Conservation (phyloP, 2,888 invertebrate species). For the Apamea crenata region DNA sequence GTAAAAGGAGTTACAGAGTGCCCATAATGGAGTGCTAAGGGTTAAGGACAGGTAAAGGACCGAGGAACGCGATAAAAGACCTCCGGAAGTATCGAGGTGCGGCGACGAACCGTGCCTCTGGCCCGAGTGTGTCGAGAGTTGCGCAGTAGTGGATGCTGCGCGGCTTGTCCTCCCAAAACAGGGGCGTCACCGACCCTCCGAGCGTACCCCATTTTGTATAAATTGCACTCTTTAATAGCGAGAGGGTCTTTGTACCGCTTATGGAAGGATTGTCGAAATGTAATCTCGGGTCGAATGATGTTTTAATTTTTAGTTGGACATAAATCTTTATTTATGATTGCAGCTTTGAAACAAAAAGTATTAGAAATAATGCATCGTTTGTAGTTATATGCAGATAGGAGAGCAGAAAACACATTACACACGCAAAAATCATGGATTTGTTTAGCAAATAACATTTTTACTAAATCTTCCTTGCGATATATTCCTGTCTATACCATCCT, state of each 20-base stretch:
- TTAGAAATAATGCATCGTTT: neutral
- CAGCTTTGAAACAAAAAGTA: neutral
- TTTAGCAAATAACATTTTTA: neutral
- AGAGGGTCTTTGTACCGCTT: constrained; percentile 80
- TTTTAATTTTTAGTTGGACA: constrained; percentile 54
- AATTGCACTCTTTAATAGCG: constrained; percentile 80
- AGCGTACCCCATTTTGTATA: constrained; percentile 79
- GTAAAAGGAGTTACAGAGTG: constrained; percentile 69
- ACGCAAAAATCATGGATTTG: neutral
- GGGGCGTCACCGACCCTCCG: constrained; percentile 86
- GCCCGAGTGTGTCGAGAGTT: constrained; percentile 83
- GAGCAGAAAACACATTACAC: neutral
- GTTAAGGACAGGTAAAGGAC: constrained; percentile 79
- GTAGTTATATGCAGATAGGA: too few relatives aligned
- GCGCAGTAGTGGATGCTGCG: constrained; percentile 89
- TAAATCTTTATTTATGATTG: neutral
- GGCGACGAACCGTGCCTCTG: constrained; percentile 80
- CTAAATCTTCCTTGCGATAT: neutral
- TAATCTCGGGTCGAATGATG: constrained; percentile 57
- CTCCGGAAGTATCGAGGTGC: constrained; percentile 85
- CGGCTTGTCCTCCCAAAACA: constrained; percentile 76
- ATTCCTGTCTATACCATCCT: neutral
- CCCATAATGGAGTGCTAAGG: constrained; percentile 77
- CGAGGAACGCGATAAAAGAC: constrained; percentile 76
- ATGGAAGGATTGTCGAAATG: constrained; percentile 71